These are phyloP conservation scores for Coilia nasus DNA, from an alignment of 2,797 vertebrate genomes.

Conservation along the genomic window DNA sequence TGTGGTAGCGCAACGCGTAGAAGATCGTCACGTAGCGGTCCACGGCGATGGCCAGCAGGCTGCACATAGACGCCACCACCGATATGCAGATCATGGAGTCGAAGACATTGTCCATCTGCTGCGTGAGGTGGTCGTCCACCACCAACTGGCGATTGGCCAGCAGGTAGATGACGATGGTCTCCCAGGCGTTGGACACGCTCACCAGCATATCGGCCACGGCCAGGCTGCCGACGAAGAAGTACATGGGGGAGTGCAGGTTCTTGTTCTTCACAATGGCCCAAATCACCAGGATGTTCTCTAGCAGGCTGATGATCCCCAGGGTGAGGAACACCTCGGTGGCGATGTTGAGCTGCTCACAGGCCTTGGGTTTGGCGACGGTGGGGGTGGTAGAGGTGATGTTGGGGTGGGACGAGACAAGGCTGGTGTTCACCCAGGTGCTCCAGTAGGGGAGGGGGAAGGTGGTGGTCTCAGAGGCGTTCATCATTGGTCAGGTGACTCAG, in stretches of 20 bases:
- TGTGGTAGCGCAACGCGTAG: constrained; percentile 86
- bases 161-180: constrained; percentile 84
- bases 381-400: constrained; percentile 36
- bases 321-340: constrained; percentile 84
- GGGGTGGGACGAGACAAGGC: not conserved
- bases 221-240: constrained; percentile 87
- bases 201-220: constrained; percentile 88
- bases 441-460: constrained; percentile 28
- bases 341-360: constrained; percentile 83
- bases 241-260: constrained; percentile 89
- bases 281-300: constrained; percentile 86
- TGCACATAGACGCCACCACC: constrained; percentile 86
- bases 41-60: constrained; percentile 85
- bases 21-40: constrained; percentile 90
- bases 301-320: constrained; percentile 81
- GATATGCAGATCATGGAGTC: constrained; percentile 90
- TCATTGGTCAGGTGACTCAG: constrained; percentile 24
- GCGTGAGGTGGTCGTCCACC: constrained; percentile 76
- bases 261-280: constrained; percentile 85
- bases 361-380: constrained; percentile 46
- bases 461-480: constrained; percentile 50
- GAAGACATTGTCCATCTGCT: constrained; percentile 85
- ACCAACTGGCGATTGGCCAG: constrained; percentile 75
- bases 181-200: constrained; percentile 85
- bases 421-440: constrained; percentile 44